A percentile compares a stretch with the other conserved stretches of the same genome.
Conservation (phyloP, 2,888 invertebrate genomes). For the Phalera bucephala region DNA sequence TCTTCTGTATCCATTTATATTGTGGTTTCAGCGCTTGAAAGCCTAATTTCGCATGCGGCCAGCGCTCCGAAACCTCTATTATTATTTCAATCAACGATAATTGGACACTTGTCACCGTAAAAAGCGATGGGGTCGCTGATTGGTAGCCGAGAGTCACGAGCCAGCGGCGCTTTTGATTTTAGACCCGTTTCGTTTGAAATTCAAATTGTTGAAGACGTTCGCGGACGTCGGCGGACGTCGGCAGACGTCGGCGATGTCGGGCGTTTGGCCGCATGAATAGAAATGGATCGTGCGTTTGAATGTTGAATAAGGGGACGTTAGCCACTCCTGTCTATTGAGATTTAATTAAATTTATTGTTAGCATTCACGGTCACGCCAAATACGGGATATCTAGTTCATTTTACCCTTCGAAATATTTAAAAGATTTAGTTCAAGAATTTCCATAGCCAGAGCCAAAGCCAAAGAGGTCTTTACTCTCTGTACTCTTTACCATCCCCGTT, state of each 20-base stretch:
- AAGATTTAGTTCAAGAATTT: too few relatives aligned
- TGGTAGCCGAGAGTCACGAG: slow-evolving; percentile 49
- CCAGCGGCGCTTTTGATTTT: slow-evolving; percentile 57
- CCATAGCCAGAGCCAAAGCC: too few relatives aligned
- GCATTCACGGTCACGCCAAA: slow-evolving; percentile 12
- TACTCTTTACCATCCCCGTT: too few relatives aligned
- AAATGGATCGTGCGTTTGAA: slow-evolving; percentile 44
- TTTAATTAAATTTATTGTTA: slow-evolving; percentile 56
- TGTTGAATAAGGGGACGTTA: slow-evolving; percentile 43
- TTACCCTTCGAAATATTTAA: too few relatives aligned
- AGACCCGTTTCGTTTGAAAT: slow-evolving; percentile 49
- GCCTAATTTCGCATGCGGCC: slow-evolving; percentile 61
- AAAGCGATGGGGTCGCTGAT: slow-evolving; percentile 53
- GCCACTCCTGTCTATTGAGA: slow-evolving; percentile 34
- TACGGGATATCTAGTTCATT: slow-evolving; percentile 6
- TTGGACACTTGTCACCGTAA: slow-evolving; percentile 74
- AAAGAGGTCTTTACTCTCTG: too few relatives aligned
- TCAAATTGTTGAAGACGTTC: slow-evolving; percentile 48
- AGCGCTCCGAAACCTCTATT: slow-evolving; percentile 57
- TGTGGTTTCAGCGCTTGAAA: slow-evolving; percentile 31
- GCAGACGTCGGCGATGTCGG: slow-evolving; percentile 30
- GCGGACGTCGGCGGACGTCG: slow-evolving; percentile 29
- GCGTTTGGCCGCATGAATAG: slow-evolving; percentile 25
- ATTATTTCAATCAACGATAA: slow-evolving; percentile 77
- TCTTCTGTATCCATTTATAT: too few relatives aligned